Conservation (phyloP, 2,888 invertebrate genomes). For the Agrotis exclamationis region DNA sequence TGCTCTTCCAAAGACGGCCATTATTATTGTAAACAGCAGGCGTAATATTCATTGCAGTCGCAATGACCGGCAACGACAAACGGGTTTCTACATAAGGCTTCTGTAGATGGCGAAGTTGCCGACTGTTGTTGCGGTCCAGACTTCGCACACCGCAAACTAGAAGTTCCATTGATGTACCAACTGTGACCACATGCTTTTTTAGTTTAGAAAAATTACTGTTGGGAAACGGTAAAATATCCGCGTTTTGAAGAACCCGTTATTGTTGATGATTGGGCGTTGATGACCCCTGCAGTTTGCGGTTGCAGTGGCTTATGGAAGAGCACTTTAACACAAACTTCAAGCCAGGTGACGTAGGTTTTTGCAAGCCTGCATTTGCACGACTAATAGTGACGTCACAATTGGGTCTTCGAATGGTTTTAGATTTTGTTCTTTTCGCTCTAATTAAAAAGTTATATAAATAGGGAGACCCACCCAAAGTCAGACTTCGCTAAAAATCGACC, state of each 20-base stretch:
- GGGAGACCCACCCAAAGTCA: too few relatives aligned
- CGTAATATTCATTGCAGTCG: background rate
- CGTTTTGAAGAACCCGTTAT: background rate
- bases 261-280: background rate
- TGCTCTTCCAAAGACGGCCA: background rate
- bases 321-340: background rate
- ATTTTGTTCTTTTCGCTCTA: too few relatives aligned
- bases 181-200: background rate
- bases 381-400: background rate
- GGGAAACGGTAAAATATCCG: background rate
- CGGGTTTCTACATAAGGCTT: background rate
- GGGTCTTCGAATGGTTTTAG: too few relatives aligned
- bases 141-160: too few relatives aligned
- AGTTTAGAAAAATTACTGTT: background rate
- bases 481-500: too few relatives aligned
- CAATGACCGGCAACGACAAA: background rate
- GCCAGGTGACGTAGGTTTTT: background rate
- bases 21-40: background rate
- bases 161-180: too few relatives aligned
- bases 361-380: background rate
- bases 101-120: background rate
- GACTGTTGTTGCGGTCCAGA: background rate
- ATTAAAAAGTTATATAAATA: too few relatives aligned
- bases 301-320: background rate
- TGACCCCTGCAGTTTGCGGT: constrained; percentile 1